Conservation (phyloP, 2,797 vertebrate genomes). For the Pagetopsis macropterus region DNA sequence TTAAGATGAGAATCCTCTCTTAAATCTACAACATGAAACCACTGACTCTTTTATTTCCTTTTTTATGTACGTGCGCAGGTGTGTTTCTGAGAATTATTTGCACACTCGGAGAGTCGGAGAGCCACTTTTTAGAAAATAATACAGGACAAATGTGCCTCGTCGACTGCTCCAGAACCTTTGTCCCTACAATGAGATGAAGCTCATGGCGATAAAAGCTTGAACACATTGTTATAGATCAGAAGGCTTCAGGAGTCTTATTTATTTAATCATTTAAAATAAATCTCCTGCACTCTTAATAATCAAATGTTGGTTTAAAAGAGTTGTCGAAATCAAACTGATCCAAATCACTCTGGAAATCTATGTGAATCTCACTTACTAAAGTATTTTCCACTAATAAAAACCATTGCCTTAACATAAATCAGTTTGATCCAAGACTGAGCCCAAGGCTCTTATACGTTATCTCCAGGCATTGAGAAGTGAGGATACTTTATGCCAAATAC, state of each 20-base stretch:
- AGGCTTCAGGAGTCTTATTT: background rate
- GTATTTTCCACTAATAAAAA: constrained; percentile 3
- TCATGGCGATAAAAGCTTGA: background rate
- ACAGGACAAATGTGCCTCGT: background rate
- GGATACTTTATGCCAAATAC: constrained; percentile 7
- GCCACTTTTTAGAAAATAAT: background rate
- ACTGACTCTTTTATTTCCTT: background rate
- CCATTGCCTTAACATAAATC: constrained; percentile 19
- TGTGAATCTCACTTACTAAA: background rate
- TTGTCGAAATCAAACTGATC: constrained; percentile 10
- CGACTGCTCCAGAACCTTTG: background rate
- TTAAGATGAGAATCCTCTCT: background rate
- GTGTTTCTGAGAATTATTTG: constrained; percentile 5
- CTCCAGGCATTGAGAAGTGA: constrained; percentile 17
- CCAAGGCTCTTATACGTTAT: background rate
- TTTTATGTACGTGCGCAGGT: background rate
- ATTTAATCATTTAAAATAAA: background rate
- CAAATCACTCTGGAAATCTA: background rate
- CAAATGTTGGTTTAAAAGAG: background rate
- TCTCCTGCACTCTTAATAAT: background rate
- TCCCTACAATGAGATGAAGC: background rate
- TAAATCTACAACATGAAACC: constrained; percentile 3
- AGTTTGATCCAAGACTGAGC: background rate
- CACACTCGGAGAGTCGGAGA: background rate
- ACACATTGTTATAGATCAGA: background rate